A percentile compares a stretch with the other conserved stretches of the same genome.
phyloP scores from a whole-genome alignment of 2,888 invertebrate genomes.

The Anoncus sp. region DNA sequence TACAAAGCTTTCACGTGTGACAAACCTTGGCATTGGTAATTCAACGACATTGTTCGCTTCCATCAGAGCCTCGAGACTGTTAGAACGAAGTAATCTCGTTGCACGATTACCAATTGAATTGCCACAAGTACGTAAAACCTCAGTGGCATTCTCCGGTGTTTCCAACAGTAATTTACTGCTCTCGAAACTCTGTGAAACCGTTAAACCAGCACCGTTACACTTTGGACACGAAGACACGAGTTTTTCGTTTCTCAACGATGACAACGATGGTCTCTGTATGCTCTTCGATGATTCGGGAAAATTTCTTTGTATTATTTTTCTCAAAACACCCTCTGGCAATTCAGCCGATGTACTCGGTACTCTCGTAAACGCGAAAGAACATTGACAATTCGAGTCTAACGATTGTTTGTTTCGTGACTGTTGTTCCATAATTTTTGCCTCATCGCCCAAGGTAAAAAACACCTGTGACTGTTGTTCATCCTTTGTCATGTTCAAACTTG shows the following conservation, averaged over 20 bases:
- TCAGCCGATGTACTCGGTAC: conserved; percentile 80
- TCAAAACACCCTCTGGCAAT: conserved; percentile 77
- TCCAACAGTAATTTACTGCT: conserved; percentile 84
- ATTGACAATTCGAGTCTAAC: conserved; percentile 74
- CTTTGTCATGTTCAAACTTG: conserved; percentile 53
- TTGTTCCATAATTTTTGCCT: conserved; percentile 70
- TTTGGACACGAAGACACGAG: conserved; percentile 72
- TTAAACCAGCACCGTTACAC: conserved; percentile 74
- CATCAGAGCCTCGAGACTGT: conserved; percentile 79
- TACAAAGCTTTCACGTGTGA: conserved; percentile 40
- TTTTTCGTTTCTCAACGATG: conserved; percentile 66
- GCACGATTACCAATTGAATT: conserved; percentile 68
- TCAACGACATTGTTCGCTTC: conserved; percentile 84
- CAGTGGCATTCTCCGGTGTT: conserved; percentile 92
- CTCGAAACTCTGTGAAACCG: conserved; percentile 69
- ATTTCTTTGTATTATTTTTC: conserved; percentile 80
- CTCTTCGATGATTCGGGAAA: conserved; percentile 80
- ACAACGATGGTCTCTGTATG: conserved; percentile 70
- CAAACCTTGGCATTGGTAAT: conserved; percentile 86
- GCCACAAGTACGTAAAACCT: conserved; percentile 84
- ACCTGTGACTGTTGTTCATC: conserved; percentile 72
- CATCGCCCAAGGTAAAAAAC: conserved; percentile 78
- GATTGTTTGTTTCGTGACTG: conserved; percentile 1
- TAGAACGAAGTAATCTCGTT: conserved; percentile 69
- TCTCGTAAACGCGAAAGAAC: conserved; percentile 75